Percentiles rank a stretch among this genome's conserved stretches.
These are phyloP conservation scores for Hypothenemus hampei DNA, from an alignment of 1,140 invertebrate species.

Conservation along the genomic window DNA sequence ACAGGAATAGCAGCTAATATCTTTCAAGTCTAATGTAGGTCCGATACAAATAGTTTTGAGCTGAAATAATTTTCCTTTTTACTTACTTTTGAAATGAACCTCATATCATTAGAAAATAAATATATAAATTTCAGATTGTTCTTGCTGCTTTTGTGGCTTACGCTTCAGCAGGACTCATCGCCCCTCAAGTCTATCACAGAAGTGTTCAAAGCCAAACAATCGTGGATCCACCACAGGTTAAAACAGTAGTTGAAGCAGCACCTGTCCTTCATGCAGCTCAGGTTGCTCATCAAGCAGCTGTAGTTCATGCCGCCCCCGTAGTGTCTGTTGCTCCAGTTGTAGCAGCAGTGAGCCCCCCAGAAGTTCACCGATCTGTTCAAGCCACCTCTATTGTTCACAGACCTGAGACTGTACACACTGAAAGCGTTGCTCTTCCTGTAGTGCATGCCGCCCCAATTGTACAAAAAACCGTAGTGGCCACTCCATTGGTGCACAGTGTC, in stretches of 20 bases:
- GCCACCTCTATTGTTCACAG: conserved; percentile 14
- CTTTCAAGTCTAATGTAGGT: too few relatives aligned
- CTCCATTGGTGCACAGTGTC: conserved; percentile 12
- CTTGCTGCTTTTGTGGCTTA: conserved; percentile 52
- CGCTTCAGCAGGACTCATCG: conserved; percentile 49
- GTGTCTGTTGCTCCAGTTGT: conserved; percentile 39
- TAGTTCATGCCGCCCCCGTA: conserved; percentile 36
- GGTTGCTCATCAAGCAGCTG: conserved; percentile 48
- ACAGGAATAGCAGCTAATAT: too few relatives aligned
- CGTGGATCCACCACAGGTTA: conserved; percentile 44
- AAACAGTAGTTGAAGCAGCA: conserved; percentile 43
- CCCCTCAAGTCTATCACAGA: conserved; percentile 32
- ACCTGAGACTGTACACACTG: conserved; percentile 44
- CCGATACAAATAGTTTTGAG: too few relatives aligned
- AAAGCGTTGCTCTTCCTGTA: conserved; percentile 45
- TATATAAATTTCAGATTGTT: conserved; percentile 44
- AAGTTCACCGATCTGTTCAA: conserved; percentile 31
- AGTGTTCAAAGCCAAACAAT: conserved; percentile 47
- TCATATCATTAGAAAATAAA: too few relatives aligned
- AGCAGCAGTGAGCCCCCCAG: conserved; percentile 33
- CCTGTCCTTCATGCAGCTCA: conserved; percentile 46
- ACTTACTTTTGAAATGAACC: too few relatives aligned
- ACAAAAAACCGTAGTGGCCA: conserved; percentile 36
- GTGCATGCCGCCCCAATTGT: conserved; percentile 11
- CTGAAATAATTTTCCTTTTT: not conserved